A percentile compares a stretch with the other conserved stretches of the same genome.
phyloP scores from a whole-genome alignment of 2,113 vertebrate genomes.

The Callithrix jacchus region DNA sequence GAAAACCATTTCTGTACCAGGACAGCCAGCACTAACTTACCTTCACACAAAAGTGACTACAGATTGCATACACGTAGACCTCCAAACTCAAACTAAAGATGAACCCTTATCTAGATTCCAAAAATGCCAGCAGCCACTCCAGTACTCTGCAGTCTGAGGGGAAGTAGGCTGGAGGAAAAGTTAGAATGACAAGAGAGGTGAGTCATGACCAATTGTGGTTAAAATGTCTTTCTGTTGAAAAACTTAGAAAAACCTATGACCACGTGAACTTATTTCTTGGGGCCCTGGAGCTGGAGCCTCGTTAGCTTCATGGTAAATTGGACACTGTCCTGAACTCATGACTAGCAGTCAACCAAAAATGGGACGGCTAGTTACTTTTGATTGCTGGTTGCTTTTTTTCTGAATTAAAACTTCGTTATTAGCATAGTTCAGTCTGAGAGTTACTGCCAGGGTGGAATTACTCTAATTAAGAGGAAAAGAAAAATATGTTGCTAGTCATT shows the following conservation, averaged over 20 bases:
- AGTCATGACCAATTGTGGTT: neutral
- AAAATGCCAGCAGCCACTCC: neutral
- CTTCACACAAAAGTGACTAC: neutral
- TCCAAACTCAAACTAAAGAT: neutral
- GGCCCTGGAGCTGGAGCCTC: neutral
- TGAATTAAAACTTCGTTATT: constrained; percentile 82
- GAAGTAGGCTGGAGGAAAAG: neutral
- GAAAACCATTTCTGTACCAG: neutral
- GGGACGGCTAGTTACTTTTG: constrained; percentile 33
- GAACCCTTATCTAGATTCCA: neutral
- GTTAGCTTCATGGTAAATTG: neutral
- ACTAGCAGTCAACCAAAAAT: neutral
- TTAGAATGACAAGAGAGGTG: neutral
- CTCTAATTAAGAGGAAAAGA: constrained; percentile 85
- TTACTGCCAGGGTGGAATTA: constrained; percentile 79
- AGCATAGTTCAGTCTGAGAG: constrained; percentile 79
- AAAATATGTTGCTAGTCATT: constrained; percentile 81
- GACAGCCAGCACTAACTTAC: neutral
- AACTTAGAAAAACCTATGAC: neutral
- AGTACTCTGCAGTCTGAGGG: neutral
- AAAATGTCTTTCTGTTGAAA: neutral
- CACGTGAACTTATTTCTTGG: neutral
- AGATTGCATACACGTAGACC: neutral
- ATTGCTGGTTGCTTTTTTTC: constrained; percentile 64
- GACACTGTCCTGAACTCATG: neutral